Evolutionary conservation across 2,888 invertebrate species (phyloP), one percentile per base, ranked within the genome.

Genomic region (Drosophila niveifrons): DNA sequence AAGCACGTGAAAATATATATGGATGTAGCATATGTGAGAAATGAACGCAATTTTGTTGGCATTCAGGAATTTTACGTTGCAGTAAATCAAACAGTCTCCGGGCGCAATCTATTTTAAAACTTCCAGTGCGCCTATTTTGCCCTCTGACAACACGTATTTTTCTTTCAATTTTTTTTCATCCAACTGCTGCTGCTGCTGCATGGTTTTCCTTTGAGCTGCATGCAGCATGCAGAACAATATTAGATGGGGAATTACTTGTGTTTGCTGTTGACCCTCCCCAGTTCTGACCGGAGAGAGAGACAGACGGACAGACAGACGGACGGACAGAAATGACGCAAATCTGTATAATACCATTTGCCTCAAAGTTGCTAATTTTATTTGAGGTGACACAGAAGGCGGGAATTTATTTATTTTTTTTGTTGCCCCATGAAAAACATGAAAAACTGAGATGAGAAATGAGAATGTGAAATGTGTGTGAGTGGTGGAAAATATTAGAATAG

Each of bases 321-420:
- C 23, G 23, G 23, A 23, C 66, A 78, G 83, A 75, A 86, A 83
- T 83, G 83, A 83, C 83, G 83, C 89, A 83, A 88, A 83, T 83
- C 83, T 72, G 61, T 86, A 88, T 88, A 88, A 83, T 83, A 59
- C 74, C 75, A 73, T 86, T 88, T 78, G 68, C 81, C 81, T 83
- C 81, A 70, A 78, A 78, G 81, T 78, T 84, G 86, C 90, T 89
- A 89, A 87, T 89, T 87, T 87, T 90, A 90, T 88, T 88, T 87
- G 74, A 87, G 90, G 89, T 87, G 90, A 88, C 90, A 87, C 87
- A 90, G 72, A 88, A 81, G 80, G 87, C 81, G 87, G 90, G 89
- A 87, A 84, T 84, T 73, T n/a, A n/a, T n/a, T n/a, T n/a, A n/a
- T n/a, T n/a, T n/a, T n/a, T 51, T 23, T 23, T 23, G 1, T 23